phyloP scores from a whole-genome alignment of 2,888 invertebrate genomes.

The Eilema sororculum region DNA sequence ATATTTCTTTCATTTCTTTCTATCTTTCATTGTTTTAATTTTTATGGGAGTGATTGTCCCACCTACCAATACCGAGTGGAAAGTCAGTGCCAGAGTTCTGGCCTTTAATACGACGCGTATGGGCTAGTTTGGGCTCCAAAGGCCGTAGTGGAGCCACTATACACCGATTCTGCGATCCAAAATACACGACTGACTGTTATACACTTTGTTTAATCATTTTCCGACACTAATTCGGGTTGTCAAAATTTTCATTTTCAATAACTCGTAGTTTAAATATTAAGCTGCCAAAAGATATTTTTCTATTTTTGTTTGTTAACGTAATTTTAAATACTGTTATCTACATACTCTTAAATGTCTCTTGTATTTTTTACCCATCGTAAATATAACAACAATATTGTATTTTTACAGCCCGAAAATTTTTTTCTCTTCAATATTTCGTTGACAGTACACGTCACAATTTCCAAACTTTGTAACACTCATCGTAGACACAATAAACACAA shows the following conservation, averaged over 20 bases:
- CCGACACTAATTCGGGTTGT: too few relatives aligned
- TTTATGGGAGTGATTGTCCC: too few relatives aligned
- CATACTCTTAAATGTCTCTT: background rate
- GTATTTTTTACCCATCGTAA: background rate
- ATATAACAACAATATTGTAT: background rate
- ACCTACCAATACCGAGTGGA: too few relatives aligned
- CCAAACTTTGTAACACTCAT: background rate
- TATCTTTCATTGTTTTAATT: too few relatives aligned
- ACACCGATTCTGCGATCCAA: too few relatives aligned
- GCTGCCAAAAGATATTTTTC: background rate
- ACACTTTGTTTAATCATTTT: too few relatives aligned
- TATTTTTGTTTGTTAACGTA: background rate
- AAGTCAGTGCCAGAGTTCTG: too few relatives aligned
- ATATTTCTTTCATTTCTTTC: too few relatives aligned
- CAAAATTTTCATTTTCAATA: background rate
- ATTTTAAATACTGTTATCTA: background rate
- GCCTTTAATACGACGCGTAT: too few relatives aligned
- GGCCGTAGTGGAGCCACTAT: too few relatives aligned
- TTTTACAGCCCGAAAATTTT: background rate
- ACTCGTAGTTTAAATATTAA: background rate
- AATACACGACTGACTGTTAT: too few relatives aligned
- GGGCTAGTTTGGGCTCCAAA: too few relatives aligned
- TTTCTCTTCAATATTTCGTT: background rate
- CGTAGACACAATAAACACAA: background rate
- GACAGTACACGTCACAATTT: background rate